Conservation (phyloP, 2,113 vertebrate species). For the Sisor rabdophorus region DNA sequence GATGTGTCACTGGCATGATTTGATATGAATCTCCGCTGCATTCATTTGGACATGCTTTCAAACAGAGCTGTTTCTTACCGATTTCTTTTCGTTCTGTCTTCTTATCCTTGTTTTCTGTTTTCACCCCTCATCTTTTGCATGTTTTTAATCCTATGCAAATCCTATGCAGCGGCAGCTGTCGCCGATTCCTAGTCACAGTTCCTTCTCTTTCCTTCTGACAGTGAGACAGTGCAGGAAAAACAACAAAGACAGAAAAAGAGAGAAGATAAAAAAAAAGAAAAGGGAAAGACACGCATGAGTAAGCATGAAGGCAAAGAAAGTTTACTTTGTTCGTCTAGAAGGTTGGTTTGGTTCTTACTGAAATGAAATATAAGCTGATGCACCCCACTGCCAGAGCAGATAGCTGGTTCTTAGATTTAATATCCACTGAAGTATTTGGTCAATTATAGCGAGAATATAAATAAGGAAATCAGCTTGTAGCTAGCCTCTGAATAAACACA, state of each 20-base stretch:
- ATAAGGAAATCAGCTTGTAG: constrained; percentile 54
- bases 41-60: background rate
- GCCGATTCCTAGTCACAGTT: constrained; percentile 46
- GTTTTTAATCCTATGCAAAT: constrained; percentile 52
- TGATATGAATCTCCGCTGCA: background rate
- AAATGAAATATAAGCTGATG: constrained; percentile 48
- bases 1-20: constrained; percentile 36
- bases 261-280: background rate
- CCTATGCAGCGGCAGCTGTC: constrained; percentile 45
- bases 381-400: constrained; percentile 38
- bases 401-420: constrained; percentile 30
- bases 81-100: background rate
- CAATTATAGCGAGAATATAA: constrained; percentile 53
- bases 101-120: background rate
- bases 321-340: background rate
- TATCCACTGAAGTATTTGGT: constrained; percentile 51
- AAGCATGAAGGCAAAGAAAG: constrained; percentile 21
- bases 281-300: constrained; percentile 34
- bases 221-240: background rate
- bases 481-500: background rate
- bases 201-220: constrained; percentile 19
- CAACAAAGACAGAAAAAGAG: constrained; percentile 27
- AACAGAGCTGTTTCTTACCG: constrained; percentile 7
- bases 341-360: constrained; percentile 43
- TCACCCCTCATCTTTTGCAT: constrained; percentile 13